These are phyloP conservation scores for Flexamia atlantica DNA, from an alignment of 2,888 invertebrate species.

Conservation along the genomic window DNA sequence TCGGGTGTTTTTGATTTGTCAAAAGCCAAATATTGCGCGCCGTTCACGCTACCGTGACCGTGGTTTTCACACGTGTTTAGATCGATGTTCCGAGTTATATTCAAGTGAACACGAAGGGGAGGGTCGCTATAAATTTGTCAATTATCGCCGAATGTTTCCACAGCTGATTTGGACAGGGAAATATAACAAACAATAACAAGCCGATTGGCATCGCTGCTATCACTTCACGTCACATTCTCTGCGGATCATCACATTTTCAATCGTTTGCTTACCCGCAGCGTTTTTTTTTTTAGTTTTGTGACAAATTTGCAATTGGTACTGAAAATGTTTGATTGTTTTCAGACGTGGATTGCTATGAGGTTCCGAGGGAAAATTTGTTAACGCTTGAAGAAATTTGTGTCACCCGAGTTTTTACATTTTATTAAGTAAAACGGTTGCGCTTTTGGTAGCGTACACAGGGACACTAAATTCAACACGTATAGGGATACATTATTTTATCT, in stretches of 20 bases:
- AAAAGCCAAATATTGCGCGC: too few species aligned
- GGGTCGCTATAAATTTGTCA: conserved; percentile 21
- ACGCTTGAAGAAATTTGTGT: too few species aligned
- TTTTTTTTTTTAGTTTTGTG: not conserved
- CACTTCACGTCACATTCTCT: conserved; percentile 1
- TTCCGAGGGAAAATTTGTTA: too few species aligned
- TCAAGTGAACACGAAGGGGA: conserved; percentile 2
- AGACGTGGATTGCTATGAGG: too few species aligned
- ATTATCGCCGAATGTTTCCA: conserved; percentile 35
- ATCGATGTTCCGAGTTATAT: not conserved
- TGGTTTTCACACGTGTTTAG: not conserved
- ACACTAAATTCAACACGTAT: too few species aligned
- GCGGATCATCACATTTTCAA: conserved; percentile 31
- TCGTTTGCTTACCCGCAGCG: conserved; percentile 11
- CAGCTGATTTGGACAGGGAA: conserved; percentile 43
- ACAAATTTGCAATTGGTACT: not conserved
- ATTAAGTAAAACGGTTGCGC: too few species aligned
- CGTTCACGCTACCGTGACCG: not conserved
- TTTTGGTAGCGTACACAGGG: too few species aligned
- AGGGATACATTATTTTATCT: too few species aligned
- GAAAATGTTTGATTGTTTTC: too few species aligned
- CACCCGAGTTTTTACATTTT: too few species aligned
- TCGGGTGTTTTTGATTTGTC: too few species aligned
- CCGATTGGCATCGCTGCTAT: conserved; percentile 21
- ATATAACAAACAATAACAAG: conserved; percentile 42